Evolutionary conservation across 2,797 vertebrate species (phyloP), one percentile per base, ranked within the genome.

Genomic region (Crypturellus tataupa): DNA sequence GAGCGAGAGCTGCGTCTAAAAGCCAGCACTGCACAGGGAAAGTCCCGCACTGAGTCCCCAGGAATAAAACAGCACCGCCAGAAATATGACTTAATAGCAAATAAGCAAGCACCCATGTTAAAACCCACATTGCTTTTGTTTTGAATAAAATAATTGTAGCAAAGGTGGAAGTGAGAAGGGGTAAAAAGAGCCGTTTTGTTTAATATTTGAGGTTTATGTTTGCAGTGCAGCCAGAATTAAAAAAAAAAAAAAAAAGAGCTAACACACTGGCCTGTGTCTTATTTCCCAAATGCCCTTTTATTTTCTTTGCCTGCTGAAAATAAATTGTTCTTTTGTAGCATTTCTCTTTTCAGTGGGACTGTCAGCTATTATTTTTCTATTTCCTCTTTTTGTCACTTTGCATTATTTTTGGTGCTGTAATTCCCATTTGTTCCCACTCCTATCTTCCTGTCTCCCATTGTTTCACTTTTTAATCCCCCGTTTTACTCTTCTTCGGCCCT

Each of bases 361-460:
- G 98, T 98, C 98, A 98, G 98, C 98, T 98, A 98, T 98, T 98
- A 99, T 98, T 98, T 99, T 98, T 98, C 98, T 98, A 98, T 98
- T 99, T 99, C 99, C 99, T 98, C 98, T 98, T 98, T 99, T 98
- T 98, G 98, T 99, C 98, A 98, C 98, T 98, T 98, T 98, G 98
- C 98, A 99, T 99, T 99, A 99, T 99, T 99, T 98, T 99, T 98
- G 98, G 97, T 97, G 98, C 98, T 99, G 98, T 99, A 99, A 99
- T 99, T 98, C 98, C 98, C 97, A 98, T 98, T 98, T 98, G 98
- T 98, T 98, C 98, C 98, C 98, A 98, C 98, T 98, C 98, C 98
- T 98, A 98, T 99, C 98, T 99, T 99, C 98, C 99, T 99, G 98
- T 99, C 98, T 97, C 96, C 98, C 98, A 98, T 99, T 99, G 98